These are phyloP conservation scores for Micoletzkya japonica DNA, from an alignment of 2,888 invertebrate species.

Conservation along the genomic window DNA sequence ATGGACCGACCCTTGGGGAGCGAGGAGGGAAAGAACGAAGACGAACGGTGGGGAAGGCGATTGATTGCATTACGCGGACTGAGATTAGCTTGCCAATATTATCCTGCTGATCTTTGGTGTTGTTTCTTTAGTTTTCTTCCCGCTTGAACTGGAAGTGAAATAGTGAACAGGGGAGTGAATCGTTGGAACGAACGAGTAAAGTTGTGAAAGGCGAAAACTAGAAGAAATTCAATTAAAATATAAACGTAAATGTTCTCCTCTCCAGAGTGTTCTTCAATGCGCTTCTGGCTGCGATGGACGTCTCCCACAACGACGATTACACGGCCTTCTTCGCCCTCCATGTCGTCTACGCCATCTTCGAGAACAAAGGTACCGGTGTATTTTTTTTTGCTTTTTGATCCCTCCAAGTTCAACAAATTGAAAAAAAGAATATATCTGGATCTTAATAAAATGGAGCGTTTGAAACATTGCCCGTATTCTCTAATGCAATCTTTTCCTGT, in stretches of 20 bases:
- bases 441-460: no score
- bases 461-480: no score
- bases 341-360: conserved; percentile 87
- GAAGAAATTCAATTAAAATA: neutral
- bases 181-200: no score
- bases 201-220: no score
- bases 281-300: conserved; percentile 82
- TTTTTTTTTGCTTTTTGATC: neutral
- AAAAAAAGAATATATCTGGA: no score
- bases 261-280: conserved; percentile 81
- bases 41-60: neutral
- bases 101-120: neutral
- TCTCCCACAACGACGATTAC: conserved; percentile 86
- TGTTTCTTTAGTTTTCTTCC: neutral
- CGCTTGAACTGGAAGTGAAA: no score
- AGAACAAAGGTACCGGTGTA: conserved; percentile 85
- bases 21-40: neutral
- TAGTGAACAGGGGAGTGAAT: no score
- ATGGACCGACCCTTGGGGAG: neutral
- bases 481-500: no score
- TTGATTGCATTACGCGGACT: neutral
- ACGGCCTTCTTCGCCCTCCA: conserved; percentile 86
- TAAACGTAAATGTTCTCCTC: neutral
- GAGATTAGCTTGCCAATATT: neutral
- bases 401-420: no score